A percentile compares a stretch with the other conserved stretches of the same genome.
These are phyloP conservation scores for Diceros bicornis DNA, from an alignment of 2,797 vertebrate genomes.

Conservation along the genomic window DNA sequence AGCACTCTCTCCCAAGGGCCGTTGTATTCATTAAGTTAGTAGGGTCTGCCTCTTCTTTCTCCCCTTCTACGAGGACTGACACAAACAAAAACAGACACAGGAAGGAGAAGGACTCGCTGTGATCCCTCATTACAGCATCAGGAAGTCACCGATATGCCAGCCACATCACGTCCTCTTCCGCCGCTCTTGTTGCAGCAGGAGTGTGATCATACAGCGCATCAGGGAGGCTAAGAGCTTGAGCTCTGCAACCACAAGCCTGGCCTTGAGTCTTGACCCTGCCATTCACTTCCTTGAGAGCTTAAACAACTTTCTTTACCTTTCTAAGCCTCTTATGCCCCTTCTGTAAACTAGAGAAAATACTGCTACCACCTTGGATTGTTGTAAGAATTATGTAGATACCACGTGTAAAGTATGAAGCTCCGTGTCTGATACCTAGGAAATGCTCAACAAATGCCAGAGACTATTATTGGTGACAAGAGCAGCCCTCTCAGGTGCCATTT, in stretches of 20 bases:
- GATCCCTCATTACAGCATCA: background rate
- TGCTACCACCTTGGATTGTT: background rate
- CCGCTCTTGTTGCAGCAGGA: background rate
- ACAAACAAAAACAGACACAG: background rate
- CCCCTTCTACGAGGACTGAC: background rate
- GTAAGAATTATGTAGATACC: background rate
- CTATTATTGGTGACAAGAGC: background rate
- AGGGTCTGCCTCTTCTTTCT: background rate
- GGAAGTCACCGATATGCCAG: background rate
- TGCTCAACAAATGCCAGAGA: background rate
- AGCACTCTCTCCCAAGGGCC: background rate
- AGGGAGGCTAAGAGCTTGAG: background rate
- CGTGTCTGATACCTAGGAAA: background rate
- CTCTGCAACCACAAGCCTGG: background rate
- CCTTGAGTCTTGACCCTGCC: background rate
- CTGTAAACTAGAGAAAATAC: background rate
- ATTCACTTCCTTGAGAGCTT: slow-evolving; percentile 28
- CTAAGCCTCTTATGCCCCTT: background rate
- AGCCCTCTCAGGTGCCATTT: background rate
- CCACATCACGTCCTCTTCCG: background rate
- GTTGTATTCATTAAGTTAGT: background rate
- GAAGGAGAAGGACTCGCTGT: background rate
- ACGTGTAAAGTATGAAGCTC: background rate
- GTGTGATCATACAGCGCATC: background rate
- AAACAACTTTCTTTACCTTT: slow-evolving; percentile 2